A percentile compares a stretch with the other conserved stretches of the same genome.
phyloP scores from a whole-genome alignment of 2,888 invertebrate species.

The Leptodirus hochenwartii region DNA sequence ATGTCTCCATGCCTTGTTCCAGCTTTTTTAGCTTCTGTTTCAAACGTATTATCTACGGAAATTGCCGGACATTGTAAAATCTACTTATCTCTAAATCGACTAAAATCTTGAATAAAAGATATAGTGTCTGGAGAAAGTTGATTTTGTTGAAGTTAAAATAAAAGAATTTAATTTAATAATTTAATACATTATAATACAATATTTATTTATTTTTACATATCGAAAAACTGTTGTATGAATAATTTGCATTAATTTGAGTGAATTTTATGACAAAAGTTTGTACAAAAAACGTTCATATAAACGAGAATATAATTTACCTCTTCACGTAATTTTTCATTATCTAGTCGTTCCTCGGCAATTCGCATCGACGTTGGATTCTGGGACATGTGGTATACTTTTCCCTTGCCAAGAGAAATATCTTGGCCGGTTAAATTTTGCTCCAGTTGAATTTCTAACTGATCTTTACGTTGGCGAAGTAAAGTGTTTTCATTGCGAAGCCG shows the following conservation, averaged over 20 bases:
- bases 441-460: conserved; percentile 46
- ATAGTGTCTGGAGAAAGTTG: conserved; percentile 4
- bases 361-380: conserved; percentile 59
- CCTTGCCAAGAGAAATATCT: conserved; percentile 23
- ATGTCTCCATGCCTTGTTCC: conserved; percentile 31
- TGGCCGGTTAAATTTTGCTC: conserved; percentile 30
- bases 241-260: too few species aligned
- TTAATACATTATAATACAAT: too few species aligned
- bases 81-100: background rate
- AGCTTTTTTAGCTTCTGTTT: conserved; percentile 39
- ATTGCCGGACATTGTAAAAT: too few species aligned
- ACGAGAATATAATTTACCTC: conserved; percentile 32
- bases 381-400: conserved; percentile 39
- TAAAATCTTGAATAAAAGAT: conserved; percentile 1
- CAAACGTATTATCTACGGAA: conserved; percentile 26
- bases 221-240: too few species aligned
- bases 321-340: conserved; percentile 49
- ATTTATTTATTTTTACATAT: too few species aligned
- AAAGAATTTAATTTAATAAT: too few species aligned
- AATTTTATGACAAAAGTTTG: too few species aligned
- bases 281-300: background rate
- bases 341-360: conserved; percentile 42
- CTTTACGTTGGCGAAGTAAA: conserved; percentile 30
- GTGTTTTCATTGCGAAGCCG: conserved; percentile 29
- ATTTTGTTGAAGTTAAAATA: too few species aligned